phyloP scores from a whole-genome alignment of 2,113 vertebrate species.

The Piprites chloris region DNA sequence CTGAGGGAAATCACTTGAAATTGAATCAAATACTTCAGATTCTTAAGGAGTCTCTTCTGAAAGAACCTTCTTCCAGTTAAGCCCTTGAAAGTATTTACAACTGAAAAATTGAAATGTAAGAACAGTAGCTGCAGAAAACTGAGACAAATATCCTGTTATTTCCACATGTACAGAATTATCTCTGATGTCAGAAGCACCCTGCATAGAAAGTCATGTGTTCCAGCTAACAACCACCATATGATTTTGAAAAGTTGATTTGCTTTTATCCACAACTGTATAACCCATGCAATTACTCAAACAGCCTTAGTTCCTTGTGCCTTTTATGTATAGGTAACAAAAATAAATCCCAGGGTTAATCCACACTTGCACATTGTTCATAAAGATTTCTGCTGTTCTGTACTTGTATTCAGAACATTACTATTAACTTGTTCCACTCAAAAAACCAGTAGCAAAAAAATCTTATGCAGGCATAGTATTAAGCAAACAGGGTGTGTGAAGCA shows the following conservation, averaged over 20 bases:
- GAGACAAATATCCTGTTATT: neutral
- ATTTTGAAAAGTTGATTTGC: neutral
- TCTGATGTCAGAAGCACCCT: neutral
- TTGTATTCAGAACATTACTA: neutral
- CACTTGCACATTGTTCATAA: neutral
- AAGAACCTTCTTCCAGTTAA: neutral
- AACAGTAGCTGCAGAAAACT: neutral
- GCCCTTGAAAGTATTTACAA: neutral
- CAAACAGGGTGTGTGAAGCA: neutral
- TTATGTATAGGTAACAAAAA: neutral
- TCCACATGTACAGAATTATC: neutral
- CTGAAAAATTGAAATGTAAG: neutral
- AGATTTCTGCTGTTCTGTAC: neutral
- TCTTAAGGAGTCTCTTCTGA: neutral
- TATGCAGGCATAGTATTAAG: accelerated
- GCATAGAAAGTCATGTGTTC: neutral
- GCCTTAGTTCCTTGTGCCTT: neutral
- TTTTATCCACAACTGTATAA: neutral
- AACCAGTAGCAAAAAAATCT: neutral
- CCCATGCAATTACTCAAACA: neutral
- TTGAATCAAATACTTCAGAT: neutral
- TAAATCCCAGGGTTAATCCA: neutral
- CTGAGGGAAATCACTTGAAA: neutral
- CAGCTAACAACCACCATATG: neutral
- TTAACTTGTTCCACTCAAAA: neutral